Evolutionary conservation across 2,888 invertebrate genomes (phyloP).

Genomic region (Cabera pusaria): DNA sequence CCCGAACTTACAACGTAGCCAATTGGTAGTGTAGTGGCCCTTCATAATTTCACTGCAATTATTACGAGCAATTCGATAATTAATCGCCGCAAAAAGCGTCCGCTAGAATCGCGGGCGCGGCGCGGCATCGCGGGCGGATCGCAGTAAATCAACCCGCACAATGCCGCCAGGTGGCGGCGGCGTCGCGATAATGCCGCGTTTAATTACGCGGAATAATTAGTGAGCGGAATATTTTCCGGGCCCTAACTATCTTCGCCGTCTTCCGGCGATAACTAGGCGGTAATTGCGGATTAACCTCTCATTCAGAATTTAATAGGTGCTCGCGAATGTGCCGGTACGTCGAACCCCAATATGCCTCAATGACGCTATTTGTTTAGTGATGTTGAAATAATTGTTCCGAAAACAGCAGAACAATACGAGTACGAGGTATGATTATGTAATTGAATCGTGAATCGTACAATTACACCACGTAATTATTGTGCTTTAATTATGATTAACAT

Average conservation of each 20-base stretch:
- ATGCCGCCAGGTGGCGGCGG: constrained; percentile 81
- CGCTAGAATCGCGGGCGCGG: constrained; percentile 69
- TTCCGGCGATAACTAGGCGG: constrained; percentile 83
- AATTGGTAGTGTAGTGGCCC: constrained; percentile 57
- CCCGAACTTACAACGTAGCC: constrained; percentile 28
- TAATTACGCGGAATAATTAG: constrained; percentile 84
- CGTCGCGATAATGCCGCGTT: constrained; percentile 81
- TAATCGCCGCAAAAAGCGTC: constrained; percentile 79
- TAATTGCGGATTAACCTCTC: constrained; percentile 82
- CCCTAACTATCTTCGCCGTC: constrained; percentile 82
- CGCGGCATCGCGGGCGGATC: constrained; percentile 72
- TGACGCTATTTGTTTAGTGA: constrained; percentile 73
- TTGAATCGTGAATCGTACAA: too few species aligned
- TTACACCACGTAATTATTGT: too few species aligned
- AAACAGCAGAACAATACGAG: constrained; percentile 44
- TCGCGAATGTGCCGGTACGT: constrained; percentile 44
- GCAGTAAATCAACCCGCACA: constrained; percentile 81
- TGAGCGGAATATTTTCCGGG: constrained; percentile 83
- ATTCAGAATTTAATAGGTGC: constrained; percentile 80
- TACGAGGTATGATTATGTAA: constrained; percentile 32
- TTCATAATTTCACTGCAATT: constrained; percentile 76
- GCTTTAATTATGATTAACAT: too few species aligned
- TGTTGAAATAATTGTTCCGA: constrained; percentile 69
- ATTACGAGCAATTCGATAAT: constrained; percentile 80
- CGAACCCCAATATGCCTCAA: constrained; percentile 51